Base-by-base conservation (phyloP, 2,797 vertebrate species). In the Chaetodon trifasciatus region DNA sequence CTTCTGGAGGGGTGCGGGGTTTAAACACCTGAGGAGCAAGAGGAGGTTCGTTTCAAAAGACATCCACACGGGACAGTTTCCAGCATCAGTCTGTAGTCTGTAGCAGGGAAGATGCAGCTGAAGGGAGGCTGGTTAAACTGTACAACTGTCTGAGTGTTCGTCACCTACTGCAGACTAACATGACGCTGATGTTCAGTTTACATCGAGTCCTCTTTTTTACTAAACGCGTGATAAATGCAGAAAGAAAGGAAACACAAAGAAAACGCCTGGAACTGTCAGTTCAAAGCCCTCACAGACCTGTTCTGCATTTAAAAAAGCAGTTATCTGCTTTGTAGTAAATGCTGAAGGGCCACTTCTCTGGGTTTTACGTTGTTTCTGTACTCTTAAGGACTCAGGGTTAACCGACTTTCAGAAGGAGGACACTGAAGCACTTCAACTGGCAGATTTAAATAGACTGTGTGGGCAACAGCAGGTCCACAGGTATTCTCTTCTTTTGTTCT, bases 1-100 rank as follows among this genome's bases (percentile, higher is more conserved):
- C 97, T 90, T 97, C 97, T 0, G 96, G 96, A 0, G 96, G 96
- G 21, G 97, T 97, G 44, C 96, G 96, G 4, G 96, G 95, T 79
- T 97, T 97, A 80, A 97, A 97, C 82, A 97, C 97, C 97, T 97
- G 90, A 61, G 23, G 58, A 23, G 24, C 7, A 15, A 19, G 0
- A 42, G 24, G 0, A 58, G 44, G 5, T 21, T 44, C 0, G 21
- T 12, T 62, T 23, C 1, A 35, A 21, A 56, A 35, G 0, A 17
- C 16, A 9, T 19, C 23, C 17, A 69, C 21, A 55, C 11, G 4
- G 16, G 7, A 46, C n/a, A 4, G n/a, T 40, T 40, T 32, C 40
- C 17, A 42, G 8, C 12, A 40, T 58, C 44, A 17, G 21, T 42
- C 0, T 53, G 32, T 4, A 23, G 19, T 17, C 3, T 47, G 46